Evolutionary conservation across 1,140 invertebrate genomes (phyloP).

Genomic region (Drosophila bifasciata): DNA sequence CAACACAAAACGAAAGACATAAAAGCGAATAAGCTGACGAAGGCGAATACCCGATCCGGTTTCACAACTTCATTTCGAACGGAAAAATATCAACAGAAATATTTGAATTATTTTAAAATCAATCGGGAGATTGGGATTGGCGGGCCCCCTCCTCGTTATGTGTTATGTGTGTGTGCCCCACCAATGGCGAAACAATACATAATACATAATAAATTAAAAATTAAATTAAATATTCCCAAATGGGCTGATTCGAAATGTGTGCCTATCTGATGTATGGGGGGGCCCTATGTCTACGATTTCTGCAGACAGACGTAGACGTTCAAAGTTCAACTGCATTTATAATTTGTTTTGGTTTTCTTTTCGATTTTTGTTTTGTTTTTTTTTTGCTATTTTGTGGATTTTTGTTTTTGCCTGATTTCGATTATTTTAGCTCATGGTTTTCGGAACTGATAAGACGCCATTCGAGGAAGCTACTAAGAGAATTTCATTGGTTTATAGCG

Average conservation of each 20-base stretch:
- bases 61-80: slow-evolving; percentile 35
- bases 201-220: not conserved
- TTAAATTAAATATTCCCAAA: slow-evolving; percentile 16
- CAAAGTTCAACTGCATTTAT: slow-evolving; percentile 56
- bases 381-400: not conserved
- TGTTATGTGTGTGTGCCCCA: slow-evolving; percentile 24
- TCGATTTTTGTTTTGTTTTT: not conserved
- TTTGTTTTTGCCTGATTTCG: too few species aligned
- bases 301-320: slow-evolving; percentile 65
- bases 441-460: too few species aligned
- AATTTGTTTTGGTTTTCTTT: slow-evolving; percentile 23
- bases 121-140: not conserved
- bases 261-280: not conserved
- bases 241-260: slow-evolving; percentile 13
- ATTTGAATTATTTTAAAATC: slow-evolving; percentile 11
- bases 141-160: slow-evolving; percentile 5
- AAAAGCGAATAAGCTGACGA: slow-evolving; percentile 19
- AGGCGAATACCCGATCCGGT: slow-evolving; percentile 49
- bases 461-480: too few species aligned
- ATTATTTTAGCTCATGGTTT: too few species aligned
- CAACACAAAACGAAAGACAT: slow-evolving; percentile 14
- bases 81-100: slow-evolving; percentile 12
- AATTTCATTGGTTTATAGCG: too few species aligned
- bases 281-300: slow-evolving; percentile 1
- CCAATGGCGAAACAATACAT: slow-evolving; percentile 10